Percentiles rank a stretch among this genome's conserved stretches.
Evolutionary conservation across 1,140 invertebrate genomes (phyloP).

Genomic region (Musca domestica): DNA sequence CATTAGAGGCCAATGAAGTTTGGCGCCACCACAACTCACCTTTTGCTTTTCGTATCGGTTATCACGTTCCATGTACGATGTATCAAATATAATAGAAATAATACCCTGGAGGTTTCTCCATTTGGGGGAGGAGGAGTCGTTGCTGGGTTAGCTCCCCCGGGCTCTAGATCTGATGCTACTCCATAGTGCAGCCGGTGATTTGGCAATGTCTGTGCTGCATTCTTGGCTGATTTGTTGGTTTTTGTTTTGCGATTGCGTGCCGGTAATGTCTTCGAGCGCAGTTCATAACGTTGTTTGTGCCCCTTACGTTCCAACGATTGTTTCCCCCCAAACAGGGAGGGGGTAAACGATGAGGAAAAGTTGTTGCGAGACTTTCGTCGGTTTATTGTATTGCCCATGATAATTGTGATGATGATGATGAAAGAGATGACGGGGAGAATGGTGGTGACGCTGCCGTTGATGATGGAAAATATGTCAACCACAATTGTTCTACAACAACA

Average conservation of each 20-base stretch:
- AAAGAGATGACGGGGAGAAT: too few relatives aligned
- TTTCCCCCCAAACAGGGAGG: not conserved
- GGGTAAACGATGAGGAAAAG: not conserved
- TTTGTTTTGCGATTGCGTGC: constrained; percentile 20
- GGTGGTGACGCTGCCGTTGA: too few relatives aligned
- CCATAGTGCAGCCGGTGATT: not conserved
- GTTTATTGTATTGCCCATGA: constrained; percentile 10
- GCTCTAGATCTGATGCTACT: too few relatives aligned
- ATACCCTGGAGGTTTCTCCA: constrained; percentile 59
- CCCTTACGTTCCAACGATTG: not conserved
- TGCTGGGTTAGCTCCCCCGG: not conserved
- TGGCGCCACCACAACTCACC: constrained; percentile 51
- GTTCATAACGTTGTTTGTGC: not conserved
- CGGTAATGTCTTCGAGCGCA: constrained; percentile 24
- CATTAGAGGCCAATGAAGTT: not conserved
- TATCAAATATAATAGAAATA: constrained; percentile 68
- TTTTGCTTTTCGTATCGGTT: constrained; percentile 59
- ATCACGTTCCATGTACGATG: constrained; percentile 70
- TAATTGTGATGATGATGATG: not conserved
- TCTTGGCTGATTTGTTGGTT: constrained; percentile 3
- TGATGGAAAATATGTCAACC: too few relatives aligned
- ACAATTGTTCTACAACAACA: too few relatives aligned
- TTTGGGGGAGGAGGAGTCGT: constrained; percentile 25
- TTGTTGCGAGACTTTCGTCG: not conserved
- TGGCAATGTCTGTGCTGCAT: constrained; percentile 19